Conservation (phyloP, 2,113 vertebrate species). For the Sterna hirundo region DNA sequence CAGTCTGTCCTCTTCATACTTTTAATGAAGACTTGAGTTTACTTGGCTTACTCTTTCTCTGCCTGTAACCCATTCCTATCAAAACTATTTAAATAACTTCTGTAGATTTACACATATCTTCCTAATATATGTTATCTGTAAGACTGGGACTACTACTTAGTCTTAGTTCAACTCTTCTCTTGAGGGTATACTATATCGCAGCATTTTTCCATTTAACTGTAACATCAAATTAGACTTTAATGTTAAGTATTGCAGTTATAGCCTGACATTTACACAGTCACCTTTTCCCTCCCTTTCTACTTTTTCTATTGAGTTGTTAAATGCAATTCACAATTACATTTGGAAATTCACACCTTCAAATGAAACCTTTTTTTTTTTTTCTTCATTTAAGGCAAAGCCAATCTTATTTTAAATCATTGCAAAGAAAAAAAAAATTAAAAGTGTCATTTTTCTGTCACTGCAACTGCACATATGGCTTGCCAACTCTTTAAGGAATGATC, state of each 20-base stretch:
- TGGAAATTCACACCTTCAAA: neutral
- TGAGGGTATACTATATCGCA: neutral
- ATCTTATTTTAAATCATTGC: neutral
- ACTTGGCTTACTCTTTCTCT: neutral
- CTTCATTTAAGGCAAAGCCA: neutral
- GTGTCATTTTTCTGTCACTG: neutral
- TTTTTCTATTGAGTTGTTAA: conserved; percentile 2
- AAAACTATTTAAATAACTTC: neutral
- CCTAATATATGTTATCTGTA: neutral
- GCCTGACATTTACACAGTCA: conserved; percentile 14
- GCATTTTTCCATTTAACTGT: neutral
- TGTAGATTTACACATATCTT: neutral
- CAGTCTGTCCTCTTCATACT: neutral
- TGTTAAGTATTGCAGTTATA: neutral
- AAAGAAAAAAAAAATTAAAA: neutral
- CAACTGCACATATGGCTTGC: neutral
- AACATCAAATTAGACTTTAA: conserved; percentile 15
- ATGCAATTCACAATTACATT: neutral
- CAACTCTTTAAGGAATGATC: neutral
- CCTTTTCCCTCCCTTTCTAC: neutral
- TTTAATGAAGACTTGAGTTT: neutral
- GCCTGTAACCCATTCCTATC: neutral
- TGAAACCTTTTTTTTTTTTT: neutral
- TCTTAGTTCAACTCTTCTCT: neutral
- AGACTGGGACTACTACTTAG: neutral